These are phyloP conservation scores for Pan paniscus DNA, from an alignment of 2,113 vertebrate genomes.

Conservation along the genomic window DNA sequence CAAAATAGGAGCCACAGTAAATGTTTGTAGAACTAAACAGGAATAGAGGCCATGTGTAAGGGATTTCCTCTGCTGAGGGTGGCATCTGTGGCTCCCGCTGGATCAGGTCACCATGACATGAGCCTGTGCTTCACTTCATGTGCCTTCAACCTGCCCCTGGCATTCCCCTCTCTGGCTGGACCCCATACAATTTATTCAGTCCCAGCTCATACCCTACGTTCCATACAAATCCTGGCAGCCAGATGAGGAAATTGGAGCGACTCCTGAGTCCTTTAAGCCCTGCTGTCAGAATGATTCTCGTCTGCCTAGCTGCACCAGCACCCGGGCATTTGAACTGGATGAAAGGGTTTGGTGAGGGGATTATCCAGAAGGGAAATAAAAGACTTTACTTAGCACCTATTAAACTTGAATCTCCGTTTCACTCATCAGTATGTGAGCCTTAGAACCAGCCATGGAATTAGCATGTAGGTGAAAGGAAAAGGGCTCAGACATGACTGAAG, in stretches of 20 bases:
- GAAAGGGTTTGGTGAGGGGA: background rate
- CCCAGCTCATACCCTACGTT: background rate
- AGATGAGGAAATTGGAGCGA: background rate
- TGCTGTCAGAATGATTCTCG: background rate
- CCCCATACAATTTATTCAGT: background rate
- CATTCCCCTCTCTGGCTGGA: background rate
- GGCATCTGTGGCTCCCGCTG: background rate
- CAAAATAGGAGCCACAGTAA: background rate
- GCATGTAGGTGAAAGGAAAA: constrained; percentile 14
- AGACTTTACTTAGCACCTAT: background rate
- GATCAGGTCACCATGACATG: background rate
- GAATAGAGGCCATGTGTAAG: background rate
- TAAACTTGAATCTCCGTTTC: background rate
- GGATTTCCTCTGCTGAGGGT: background rate
- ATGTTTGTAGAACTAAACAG: background rate
- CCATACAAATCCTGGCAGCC: background rate
- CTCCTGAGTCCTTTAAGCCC: background rate
- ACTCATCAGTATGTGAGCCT: background rate
- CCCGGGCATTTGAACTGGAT: background rate
- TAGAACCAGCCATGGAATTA: background rate
- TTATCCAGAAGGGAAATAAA: background rate
- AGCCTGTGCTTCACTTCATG: background rate
- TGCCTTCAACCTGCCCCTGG: background rate
- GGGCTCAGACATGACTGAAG: constrained; percentile 36
- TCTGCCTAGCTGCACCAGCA: background rate